Evolutionary conservation across 2,113 vertebrate species (phyloP).

Genomic region (Apteryx owenii): DNA sequence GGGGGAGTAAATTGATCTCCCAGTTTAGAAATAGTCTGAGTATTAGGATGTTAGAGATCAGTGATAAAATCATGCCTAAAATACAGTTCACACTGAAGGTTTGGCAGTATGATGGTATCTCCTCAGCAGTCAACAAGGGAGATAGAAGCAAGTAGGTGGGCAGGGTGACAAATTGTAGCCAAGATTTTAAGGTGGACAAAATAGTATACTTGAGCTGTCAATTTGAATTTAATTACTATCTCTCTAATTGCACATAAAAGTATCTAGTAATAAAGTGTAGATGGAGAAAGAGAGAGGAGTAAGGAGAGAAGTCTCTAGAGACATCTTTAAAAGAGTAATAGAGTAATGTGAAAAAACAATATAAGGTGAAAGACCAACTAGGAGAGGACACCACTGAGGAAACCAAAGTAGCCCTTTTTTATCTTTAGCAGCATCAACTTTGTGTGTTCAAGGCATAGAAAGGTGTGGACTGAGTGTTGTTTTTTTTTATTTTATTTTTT

Average conservation of each 20-base stretch:
- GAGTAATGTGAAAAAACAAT: not conserved
- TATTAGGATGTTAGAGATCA: not conserved
- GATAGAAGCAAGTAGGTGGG: not conserved
- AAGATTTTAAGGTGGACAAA: not conserved
- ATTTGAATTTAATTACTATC: not conserved
- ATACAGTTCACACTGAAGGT: not conserved
- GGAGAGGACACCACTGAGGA: not conserved
- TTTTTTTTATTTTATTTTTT: not conserved
- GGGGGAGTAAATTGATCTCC: not conserved
- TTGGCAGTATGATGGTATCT: not conserved
- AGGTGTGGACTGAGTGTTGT: not conserved
- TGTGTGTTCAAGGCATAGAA: not conserved
- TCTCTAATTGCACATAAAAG: conserved; percentile 17
- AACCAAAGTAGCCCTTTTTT: not conserved
- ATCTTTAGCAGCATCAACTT: not conserved
- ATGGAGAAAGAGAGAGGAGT: not conserved
- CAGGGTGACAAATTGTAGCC: not conserved
- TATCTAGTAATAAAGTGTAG: not conserved
- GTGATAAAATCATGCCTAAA: not conserved
- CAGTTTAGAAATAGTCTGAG: not conserved
- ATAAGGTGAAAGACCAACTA: not conserved
- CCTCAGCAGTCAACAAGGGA: not conserved
- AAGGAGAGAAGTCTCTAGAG: not conserved
- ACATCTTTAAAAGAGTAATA: not conserved
- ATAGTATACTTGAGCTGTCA: not conserved